Percentiles rank a stretch among this genome's conserved stretches.
These are phyloP conservation scores for Okapia johnstoni DNA, from an alignment of 2,113 vertebrate species.

Conservation along the genomic window DNA sequence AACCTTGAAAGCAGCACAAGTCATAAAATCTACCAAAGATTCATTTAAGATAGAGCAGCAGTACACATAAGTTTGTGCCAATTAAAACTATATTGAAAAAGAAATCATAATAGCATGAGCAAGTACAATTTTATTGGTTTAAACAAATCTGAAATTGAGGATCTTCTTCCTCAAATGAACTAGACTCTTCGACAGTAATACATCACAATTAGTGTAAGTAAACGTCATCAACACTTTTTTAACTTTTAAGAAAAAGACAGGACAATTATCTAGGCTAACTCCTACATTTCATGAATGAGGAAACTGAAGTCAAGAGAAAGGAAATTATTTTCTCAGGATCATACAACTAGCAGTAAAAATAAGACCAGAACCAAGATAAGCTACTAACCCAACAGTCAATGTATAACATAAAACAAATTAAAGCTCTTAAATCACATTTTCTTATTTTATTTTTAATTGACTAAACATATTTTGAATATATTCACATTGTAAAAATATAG, in stretches of 20 bases:
- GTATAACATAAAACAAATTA: not conserved
- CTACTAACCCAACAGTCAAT: not conserved
- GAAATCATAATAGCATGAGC: not conserved
- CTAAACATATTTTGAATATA: not conserved
- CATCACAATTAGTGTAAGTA: not conserved
- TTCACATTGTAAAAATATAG: not conserved
- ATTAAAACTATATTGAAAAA: constrained; percentile 1
- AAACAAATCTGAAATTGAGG: not conserved
- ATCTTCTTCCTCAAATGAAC: constrained; percentile 1
- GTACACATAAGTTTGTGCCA: not conserved
- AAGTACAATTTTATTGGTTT: not conserved
- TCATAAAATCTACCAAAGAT: not conserved
- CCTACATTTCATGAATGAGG: not conserved
- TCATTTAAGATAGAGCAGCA: not conserved
- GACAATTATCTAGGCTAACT: not conserved
- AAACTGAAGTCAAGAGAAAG: not conserved
- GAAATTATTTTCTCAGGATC: not conserved
- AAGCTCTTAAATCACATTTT: not conserved
- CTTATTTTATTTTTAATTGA: not conserved
- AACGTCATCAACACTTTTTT: not conserved
- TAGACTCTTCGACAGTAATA: not conserved
- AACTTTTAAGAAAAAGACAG: not conserved
- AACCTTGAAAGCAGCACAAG: not conserved
- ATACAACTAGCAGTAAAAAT: not conserved
- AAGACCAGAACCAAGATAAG: not conserved